Conservation (phyloP, 2,888 invertebrate species). For the Caenorhabditis plicata region DNA sequence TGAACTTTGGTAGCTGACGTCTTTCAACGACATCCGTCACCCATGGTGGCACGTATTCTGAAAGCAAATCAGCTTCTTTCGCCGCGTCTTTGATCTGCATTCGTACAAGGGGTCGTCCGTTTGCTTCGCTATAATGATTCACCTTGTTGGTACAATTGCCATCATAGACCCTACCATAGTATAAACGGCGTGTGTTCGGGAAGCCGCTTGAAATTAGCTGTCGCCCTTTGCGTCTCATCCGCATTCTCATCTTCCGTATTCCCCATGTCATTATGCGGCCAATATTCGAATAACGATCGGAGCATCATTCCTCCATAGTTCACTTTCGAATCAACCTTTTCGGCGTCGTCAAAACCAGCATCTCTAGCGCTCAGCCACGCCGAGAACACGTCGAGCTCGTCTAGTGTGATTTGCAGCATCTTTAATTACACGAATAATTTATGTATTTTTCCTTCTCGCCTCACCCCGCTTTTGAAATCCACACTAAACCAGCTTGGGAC, state of each 20-base stretch:
- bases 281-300: constrained; percentile 91
- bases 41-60: constrained; percentile 52
- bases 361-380: constrained; percentile 98
- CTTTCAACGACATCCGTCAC: constrained; percentile 67
- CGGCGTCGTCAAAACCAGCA: constrained; percentile 79
- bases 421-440: constrained; percentile 64
- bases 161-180: constrained; percentile 74
- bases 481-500: constrained; percentile 99
- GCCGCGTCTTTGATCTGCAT: constrained; percentile 37
- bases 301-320: constrained; percentile 91
- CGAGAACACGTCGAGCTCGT: constrained; percentile 94
- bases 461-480: constrained; percentile 93
- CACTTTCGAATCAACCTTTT: constrained; percentile 73
- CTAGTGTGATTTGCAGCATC: constrained; percentile 96
- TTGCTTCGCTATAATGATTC: constrained; percentile 85
- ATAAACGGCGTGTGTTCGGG: constrained; percentile 94
- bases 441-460: constrained; percentile 56
- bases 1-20: constrained; percentile 85
- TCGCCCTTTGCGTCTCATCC: constrained; percentile 26
- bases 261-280: constrained; percentile 71
- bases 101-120: constrained; percentile 89
- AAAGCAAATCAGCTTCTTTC: constrained; percentile 26
- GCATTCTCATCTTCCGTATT: constrained; percentile 20
- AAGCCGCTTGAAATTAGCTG: constrained; percentile 75
- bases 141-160: too few species aligned